Evolutionary conservation across 2,888 invertebrate genomes (phyloP), one percentile per base, ranked within the genome.

Genomic region (Dicyrtomina minuta): DNA sequence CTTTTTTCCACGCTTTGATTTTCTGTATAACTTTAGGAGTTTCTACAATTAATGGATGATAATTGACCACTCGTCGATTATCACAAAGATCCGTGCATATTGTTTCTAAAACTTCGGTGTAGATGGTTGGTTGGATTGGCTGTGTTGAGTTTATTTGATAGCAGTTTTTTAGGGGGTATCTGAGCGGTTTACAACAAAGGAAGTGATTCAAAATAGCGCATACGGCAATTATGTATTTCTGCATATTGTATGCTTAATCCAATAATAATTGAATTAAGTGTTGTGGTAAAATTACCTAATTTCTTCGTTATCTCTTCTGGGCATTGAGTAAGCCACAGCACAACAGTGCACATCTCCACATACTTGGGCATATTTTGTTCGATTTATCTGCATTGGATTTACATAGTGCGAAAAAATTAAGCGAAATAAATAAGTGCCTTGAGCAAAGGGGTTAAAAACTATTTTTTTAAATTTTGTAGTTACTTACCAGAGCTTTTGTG

Each of bases 81-180:
- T 64, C 64, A 39, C 64, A 64, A 1, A 64, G 51, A 20, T 64
- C 64, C 27, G 27, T n/a, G 20, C 64, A 64, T 12, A n/a, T n/a
- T 1, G 46, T 51, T 15, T 64, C 64, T 39, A 64, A 15, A 3
- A 64, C 33, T 20, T 64, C 64, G 2, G 64, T 64, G 51, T 64
- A 64, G 10, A 64, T 20, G 8, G 64, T 24, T 17, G 64, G 64
- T 27, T 64, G 44, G 15, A 64, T 64, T 20, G 49, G 33, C 20
- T 49, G 51, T 6, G 51, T 33, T 5, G 33, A 24, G 12, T 64
- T 27, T 22, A 64, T 46, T 1, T 44, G 27, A 22, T 51, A 64
- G 20, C 64, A 64, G 39, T 51, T 27, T 13, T 51, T 27, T 5
- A 12, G 3, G 1, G 64, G 64, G 17, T 64, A 64, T 2, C 62